Evolutionary conservation across 1,140 invertebrate species (phyloP).

Genomic region (Pseudachorutes palmiensis): DNA sequence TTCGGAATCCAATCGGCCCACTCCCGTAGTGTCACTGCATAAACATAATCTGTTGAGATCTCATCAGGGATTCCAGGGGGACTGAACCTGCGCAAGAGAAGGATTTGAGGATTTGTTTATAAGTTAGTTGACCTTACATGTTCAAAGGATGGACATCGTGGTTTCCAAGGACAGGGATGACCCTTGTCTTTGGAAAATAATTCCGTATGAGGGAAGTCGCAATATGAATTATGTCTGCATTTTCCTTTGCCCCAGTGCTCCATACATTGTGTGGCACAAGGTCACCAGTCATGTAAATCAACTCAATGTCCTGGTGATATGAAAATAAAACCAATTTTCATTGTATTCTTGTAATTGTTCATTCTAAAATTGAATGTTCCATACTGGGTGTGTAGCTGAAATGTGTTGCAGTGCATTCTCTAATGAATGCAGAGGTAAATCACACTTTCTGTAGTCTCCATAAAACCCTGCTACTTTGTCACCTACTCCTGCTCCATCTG

Average conservation of each 20-base stretch:
- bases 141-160: slow-evolving; percentile 56
- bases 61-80: slow-evolving; percentile 30
- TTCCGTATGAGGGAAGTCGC: slow-evolving; percentile 46
- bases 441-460: slow-evolving; percentile 46
- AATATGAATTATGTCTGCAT: slow-evolving; percentile 45
- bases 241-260: slow-evolving; percentile 50
- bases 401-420: slow-evolving; percentile 46
- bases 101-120: not conserved
- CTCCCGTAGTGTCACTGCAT: slow-evolving; percentile 40
- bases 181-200: slow-evolving; percentile 50
- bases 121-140: slow-evolving; percentile 40
- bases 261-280: slow-evolving; percentile 58
- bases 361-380: no score
- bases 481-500: slow-evolving; percentile 37
- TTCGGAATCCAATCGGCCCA: slow-evolving; percentile 45
- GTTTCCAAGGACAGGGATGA: slow-evolving; percentile 56
- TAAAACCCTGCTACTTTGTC: slow-evolving; percentile 42
- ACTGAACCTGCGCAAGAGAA: slow-evolving; percentile 25
- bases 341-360: no score
- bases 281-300: slow-evolving; percentile 59
- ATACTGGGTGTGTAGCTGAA: slow-evolving; percentile 41
- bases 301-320: slow-evolving; percentile 46
- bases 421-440: slow-evolving; percentile 45
- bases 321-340: not conserved
- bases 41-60: slow-evolving; percentile 42